Base-by-base conservation (phyloP, 2,888 invertebrate species). In the Monopis laevigella region DNA sequence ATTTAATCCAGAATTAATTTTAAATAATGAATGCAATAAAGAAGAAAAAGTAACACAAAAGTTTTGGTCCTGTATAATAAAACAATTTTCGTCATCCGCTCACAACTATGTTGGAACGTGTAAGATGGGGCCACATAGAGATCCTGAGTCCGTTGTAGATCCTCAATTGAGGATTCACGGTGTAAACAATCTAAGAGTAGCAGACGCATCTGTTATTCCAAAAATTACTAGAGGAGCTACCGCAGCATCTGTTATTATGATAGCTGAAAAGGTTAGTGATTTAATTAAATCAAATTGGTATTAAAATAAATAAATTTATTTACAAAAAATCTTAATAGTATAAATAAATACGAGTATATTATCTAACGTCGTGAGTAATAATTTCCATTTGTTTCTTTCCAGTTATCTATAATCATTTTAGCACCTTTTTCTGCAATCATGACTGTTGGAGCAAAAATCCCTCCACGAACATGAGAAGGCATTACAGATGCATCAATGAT, bases 351-450 rank as follows among this genome's bases (percentile, higher is more conserved):
- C n/a, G n/a, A n/a, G n/a, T n/a, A n/a, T n/a, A n/a, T 17, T 6
- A 32, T 17, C 32, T 32, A 32, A 32, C 32, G 32, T 2, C 32
- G 32, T 32, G 49, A 60, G 45, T 64, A 66, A 44, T 64, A 72
- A 46, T 65, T 57, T 21, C 65, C 64, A 46, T 68, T 74, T 28
- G 59, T 69, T 48, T 78, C 71, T 47, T 74, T 73, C 80, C 80
- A 80, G 45, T 81, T 75, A 55, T 66, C 74, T 13, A 68, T 54
- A 4, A 81, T 62, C 59, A 78, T 59, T 48, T 67, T 70, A 3
- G 73, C 64, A 7, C 65, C 75, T 53, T 78, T 80, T 46, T 81
- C 81, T 26, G 81, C 81, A 42, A 81, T 77, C 81, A 81, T 80
- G 53, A 81, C 59, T 8, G 74, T 72, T 2, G 80, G 68, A 40